Evolutionary conservation across 2,888 invertebrate genomes (phyloP).

Genomic region (Plagodis pulveraria): DNA sequence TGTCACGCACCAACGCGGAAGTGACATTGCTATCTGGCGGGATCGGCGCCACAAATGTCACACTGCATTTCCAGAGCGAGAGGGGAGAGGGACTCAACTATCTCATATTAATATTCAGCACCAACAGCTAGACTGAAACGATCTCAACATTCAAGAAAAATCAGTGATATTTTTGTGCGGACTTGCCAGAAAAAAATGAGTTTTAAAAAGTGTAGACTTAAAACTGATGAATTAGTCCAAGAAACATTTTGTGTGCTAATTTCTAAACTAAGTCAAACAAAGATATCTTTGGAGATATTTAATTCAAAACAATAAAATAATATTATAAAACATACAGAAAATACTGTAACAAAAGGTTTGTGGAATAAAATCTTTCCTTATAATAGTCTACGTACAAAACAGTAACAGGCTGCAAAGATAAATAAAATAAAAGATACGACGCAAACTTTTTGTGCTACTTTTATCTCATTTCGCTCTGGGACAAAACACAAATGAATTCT

Average conservation of each 20-base stretch:
- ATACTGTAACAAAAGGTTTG: background rate
- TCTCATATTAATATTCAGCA: slow-evolving; percentile 69
- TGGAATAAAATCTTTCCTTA: background rate
- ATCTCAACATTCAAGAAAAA: background rate
- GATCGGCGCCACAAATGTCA: slow-evolving; percentile 65
- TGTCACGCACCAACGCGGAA: slow-evolving; percentile 64
- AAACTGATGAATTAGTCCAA: no score
- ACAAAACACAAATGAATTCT: slow-evolving; percentile 16
- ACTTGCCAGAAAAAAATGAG: no score
- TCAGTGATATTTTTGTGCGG: no score
- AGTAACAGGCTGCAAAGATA: background rate
- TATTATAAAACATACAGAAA: background rate
- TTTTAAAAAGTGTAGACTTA: no score
- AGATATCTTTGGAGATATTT: no score
- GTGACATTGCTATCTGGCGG: slow-evolving; percentile 70
- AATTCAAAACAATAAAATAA: no score
- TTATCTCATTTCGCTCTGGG: slow-evolving; percentile 13
- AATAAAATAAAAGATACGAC: slow-evolving; percentile 5
- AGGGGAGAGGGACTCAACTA: slow-evolving; percentile 70
- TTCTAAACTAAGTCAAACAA: no score
- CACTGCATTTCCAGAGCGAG: slow-evolving; percentile 67
- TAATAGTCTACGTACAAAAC: no score
- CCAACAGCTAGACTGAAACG: slow-evolving; percentile 26
- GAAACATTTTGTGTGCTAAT: no score
- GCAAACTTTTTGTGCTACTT: slow-evolving; percentile 7